These are phyloP conservation scores for Perdita meconis DNA, from an alignment of 2,888 invertebrate species.

Conservation along the genomic window DNA sequence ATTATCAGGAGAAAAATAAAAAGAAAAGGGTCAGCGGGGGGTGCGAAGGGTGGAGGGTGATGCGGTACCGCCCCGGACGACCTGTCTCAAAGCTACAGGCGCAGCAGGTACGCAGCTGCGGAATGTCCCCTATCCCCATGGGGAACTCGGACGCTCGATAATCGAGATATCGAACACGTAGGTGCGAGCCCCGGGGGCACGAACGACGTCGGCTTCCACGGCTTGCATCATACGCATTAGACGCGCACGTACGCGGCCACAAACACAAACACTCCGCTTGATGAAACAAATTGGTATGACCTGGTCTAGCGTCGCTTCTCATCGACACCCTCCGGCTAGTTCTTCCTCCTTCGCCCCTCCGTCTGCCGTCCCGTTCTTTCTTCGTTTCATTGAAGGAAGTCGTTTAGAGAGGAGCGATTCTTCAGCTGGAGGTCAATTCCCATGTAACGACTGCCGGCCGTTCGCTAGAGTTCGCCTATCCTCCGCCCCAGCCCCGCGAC, in stretches of 20 bases:
- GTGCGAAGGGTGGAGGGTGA: slow-evolving; percentile 22
- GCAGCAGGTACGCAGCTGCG: slow-evolving; percentile 69
- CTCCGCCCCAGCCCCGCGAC: slow-evolving; percentile 24
- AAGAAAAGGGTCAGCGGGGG: not conserved
- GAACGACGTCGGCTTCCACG: slow-evolving; percentile 40
- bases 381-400: slow-evolving; percentile 56
- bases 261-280: slow-evolving; percentile 51
- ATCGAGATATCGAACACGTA: slow-evolving; percentile 68
- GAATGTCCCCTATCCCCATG: slow-evolving; percentile 68
- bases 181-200: slow-evolving; percentile 50
- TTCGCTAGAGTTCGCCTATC: slow-evolving; percentile 16
- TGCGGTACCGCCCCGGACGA: slow-evolving; percentile 55
- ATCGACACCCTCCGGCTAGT: slow-evolving; percentile 56
- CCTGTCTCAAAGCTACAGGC: slow-evolving; percentile 57
- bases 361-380: slow-evolving; percentile 38
- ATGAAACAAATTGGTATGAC: slow-evolving; percentile 70
- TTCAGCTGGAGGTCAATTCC: slow-evolving; percentile 37
- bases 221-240: slow-evolving; percentile 47
- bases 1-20: slow-evolving; percentile 5
- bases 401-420: slow-evolving; percentile 49
- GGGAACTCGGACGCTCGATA: slow-evolving; percentile 69
- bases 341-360: slow-evolving; percentile 1
- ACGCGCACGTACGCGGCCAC: not conserved
- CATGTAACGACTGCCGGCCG: slow-evolving; percentile 27
- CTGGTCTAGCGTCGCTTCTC: slow-evolving; percentile 62